These are phyloP conservation scores for Hyles euphorbiae DNA, from an alignment of 1,140 invertebrate species.

Conservation along the genomic window DNA sequence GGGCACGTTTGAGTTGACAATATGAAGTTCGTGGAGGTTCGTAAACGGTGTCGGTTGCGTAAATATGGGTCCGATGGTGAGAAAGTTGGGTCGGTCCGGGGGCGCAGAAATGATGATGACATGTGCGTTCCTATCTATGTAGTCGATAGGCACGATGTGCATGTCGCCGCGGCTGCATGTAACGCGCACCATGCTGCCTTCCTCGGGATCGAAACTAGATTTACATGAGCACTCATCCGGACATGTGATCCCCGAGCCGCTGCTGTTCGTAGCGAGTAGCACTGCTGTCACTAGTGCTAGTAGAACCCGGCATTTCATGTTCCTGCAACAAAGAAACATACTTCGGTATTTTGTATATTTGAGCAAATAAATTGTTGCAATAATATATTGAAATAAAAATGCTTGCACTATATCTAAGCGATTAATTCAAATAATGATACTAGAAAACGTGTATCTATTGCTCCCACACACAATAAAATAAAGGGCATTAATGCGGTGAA, in stretches of 20 bases:
- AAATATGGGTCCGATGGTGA: constrained; percentile 86
- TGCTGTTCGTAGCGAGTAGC: constrained; percentile 9
- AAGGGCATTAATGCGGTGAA: no score
- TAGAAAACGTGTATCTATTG: no score
- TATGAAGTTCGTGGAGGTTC: constrained; percentile 83
- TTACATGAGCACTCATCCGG: constrained; percentile 51
- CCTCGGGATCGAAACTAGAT: constrained; percentile 27
- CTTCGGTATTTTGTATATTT: not conserved
- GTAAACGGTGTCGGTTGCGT: constrained; percentile 76
- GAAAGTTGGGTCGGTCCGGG: constrained; percentile 76
- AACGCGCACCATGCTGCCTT: constrained; percentile 30
- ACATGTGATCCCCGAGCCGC: constrained; percentile 41
- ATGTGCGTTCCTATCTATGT: constrained; percentile 79
- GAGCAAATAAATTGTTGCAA: not conserved
- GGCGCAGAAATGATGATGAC: constrained; percentile 84
- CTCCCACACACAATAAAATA: no score
- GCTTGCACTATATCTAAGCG: no score
- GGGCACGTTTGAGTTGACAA: constrained; percentile 84
- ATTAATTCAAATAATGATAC: no score
- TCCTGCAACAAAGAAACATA: constrained; percentile 48
- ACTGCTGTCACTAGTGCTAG: constrained; percentile 16
- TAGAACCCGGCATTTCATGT: constrained; percentile 14
- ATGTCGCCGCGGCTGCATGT: constrained; percentile 78
- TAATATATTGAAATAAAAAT: no score
- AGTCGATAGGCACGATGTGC: constrained; percentile 76